Percentiles rank a stretch among this genome's conserved stretches.
phyloP scores from a whole-genome alignment of 2,113 vertebrate genomes.

The Thamnophis sirtalis region DNA sequence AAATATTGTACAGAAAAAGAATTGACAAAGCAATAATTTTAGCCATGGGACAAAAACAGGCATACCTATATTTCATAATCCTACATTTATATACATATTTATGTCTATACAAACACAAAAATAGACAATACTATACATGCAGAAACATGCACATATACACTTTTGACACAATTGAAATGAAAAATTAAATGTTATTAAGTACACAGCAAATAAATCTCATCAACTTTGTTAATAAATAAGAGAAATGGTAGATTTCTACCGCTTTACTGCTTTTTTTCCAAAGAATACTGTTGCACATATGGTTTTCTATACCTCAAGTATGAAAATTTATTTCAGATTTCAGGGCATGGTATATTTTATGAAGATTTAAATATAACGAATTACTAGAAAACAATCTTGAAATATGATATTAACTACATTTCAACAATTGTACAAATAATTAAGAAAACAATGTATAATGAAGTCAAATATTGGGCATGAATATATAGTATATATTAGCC shows the following conservation, averaged over 20 bases:
- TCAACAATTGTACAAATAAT: constrained; percentile 48
- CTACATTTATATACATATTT: not conserved
- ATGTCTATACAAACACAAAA: not conserved
- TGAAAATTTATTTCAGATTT: constrained; percentile 51
- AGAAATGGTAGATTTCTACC: constrained; percentile 29
- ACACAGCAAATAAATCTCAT: constrained; percentile 32
- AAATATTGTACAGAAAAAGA: constrained; percentile 36
- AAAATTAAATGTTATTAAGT: constrained; percentile 14
- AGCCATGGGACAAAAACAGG: constrained; percentile 17
- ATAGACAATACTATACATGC: not conserved
- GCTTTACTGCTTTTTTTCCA: constrained; percentile 50
- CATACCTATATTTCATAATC: not conserved
- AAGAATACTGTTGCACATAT: constrained; percentile 52
- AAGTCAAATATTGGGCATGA: constrained; percentile 35
- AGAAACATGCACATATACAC: not conserved
- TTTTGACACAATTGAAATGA: not conserved
- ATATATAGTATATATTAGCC: not conserved
- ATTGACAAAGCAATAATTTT: constrained; percentile 34
- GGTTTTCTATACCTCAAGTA: constrained; percentile 54
- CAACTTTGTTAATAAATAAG: constrained; percentile 7
- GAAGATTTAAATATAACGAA: constrained; percentile 45
- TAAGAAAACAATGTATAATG: constrained; percentile 33
- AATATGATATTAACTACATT: constrained; percentile 51
- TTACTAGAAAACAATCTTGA: constrained; percentile 51
- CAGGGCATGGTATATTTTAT: constrained; percentile 50